Evolutionary conservation across 2,113 vertebrate species (phyloP).

Genomic region (Actenoides lindsayi): DNA sequence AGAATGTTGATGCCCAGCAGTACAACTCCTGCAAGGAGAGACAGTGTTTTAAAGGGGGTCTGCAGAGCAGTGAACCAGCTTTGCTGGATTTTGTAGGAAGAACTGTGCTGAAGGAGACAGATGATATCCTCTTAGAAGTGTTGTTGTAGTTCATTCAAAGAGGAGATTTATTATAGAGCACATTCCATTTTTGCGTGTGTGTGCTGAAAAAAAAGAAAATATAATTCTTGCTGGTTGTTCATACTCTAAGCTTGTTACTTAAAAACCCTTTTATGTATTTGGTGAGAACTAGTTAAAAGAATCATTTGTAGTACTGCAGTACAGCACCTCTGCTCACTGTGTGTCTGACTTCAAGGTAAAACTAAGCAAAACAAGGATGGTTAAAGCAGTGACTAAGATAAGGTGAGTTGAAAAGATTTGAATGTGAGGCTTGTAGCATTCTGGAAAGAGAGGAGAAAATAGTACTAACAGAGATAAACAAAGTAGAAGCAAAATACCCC

Average conservation of each 20-base stretch:
- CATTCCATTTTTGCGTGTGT: not conserved
- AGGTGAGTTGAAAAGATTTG: not conserved
- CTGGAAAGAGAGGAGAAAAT: not conserved
- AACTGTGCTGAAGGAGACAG: not conserved
- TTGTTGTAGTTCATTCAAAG: not conserved
- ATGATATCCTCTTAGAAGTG: not conserved
- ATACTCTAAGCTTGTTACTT: fast-evolving
- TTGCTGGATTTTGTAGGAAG: not conserved
- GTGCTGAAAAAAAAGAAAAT: not conserved
- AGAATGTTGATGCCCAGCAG: fast-evolving
- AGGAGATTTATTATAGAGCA: not conserved
- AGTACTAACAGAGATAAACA: not conserved
- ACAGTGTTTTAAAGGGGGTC: not conserved
- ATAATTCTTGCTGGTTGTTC: not conserved
- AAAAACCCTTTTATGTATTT: not conserved
- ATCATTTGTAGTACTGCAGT: not conserved
- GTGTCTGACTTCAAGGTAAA: not conserved
- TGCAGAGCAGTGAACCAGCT: not conserved
- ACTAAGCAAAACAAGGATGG: not conserved
- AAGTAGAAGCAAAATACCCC: not conserved
- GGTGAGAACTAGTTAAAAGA: not conserved
- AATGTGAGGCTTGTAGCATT: not conserved
- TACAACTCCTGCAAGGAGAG: not conserved
- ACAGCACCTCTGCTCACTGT: not conserved
- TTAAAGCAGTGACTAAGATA: not conserved